Percentiles rank a stretch among this genome's conserved stretches.
These are phyloP conservation scores for Centropristis striata DNA, from an alignment of 2,113 vertebrate species.

Conservation along the genomic window DNA sequence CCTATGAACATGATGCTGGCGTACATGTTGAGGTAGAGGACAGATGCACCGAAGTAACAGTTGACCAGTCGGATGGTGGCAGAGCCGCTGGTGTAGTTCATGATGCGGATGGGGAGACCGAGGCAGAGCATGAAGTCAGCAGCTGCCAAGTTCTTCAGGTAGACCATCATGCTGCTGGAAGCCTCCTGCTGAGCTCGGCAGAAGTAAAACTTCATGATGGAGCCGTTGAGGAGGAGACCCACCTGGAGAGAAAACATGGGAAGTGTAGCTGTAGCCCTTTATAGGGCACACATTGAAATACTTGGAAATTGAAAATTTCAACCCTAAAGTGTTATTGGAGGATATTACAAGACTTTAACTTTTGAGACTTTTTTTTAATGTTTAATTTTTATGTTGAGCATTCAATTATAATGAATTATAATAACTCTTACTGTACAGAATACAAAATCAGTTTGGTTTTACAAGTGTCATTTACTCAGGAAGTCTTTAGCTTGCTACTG, in stretches of 20 bases:
- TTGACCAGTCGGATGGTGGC: slow-evolving; percentile 15
- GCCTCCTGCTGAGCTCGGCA: slow-evolving; percentile 29
- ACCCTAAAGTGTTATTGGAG: no score
- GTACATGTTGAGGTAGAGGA: slow-evolving; percentile 42
- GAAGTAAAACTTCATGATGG: slow-evolving; percentile 71
- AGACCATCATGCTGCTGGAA: slow-evolving; percentile 62
- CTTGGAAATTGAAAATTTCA: no score
- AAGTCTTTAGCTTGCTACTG: not conserved
- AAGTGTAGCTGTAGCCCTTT: no score
- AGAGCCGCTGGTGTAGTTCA: slow-evolving; percentile 43
- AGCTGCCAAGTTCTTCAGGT: slow-evolving; percentile 73
- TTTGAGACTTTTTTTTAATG: no score
- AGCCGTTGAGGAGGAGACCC: slow-evolving; percentile 48
- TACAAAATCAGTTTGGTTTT: not conserved
- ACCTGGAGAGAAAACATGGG: not conserved
- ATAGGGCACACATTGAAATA: no score
- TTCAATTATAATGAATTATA: no score
- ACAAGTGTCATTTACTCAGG: not conserved
- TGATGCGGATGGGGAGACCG: slow-evolving; percentile 65
- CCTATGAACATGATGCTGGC: slow-evolving; percentile 79
- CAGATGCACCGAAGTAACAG: slow-evolving; percentile 47
- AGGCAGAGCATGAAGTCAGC: slow-evolving; percentile 74
- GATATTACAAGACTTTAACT: no score
- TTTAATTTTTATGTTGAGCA: no score
- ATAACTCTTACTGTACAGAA: no score